A percentile compares a stretch with the other conserved stretches of the same genome.
These are phyloP conservation scores for Chaenocephalus aceratus DNA, from an alignment of 2,113 vertebrate genomes.

Conservation along the genomic window DNA sequence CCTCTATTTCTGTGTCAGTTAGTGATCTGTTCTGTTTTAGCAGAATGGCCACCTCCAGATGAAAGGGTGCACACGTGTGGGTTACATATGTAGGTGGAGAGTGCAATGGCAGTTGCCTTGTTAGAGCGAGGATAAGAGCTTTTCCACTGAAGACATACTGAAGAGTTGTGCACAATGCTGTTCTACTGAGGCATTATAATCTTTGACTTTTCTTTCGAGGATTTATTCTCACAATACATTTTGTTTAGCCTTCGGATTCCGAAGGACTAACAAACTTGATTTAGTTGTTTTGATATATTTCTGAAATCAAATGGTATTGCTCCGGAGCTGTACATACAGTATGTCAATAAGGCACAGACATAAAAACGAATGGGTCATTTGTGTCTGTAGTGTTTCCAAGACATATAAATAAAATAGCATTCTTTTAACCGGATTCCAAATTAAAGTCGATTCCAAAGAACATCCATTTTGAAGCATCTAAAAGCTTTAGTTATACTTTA, in stretches of 20 bases:
- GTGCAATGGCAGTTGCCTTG: not conserved
- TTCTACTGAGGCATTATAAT: not conserved
- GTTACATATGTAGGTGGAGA: slow-evolving; percentile 38
- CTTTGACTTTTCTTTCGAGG: not conserved
- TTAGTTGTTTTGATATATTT: too few relatives aligned
- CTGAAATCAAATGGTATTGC: too few relatives aligned
- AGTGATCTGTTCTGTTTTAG: slow-evolving; percentile 24
- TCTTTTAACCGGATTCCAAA: not conserved
- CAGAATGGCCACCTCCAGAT: slow-evolving; percentile 15
- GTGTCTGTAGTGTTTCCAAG: too few relatives aligned
- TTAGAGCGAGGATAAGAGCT: slow-evolving; percentile 15
- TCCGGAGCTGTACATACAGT: too few relatives aligned
- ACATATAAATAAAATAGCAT: not conserved
- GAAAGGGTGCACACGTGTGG: slow-evolving; percentile 22
- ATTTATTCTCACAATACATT: too few relatives aligned
- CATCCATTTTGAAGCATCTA: not conserved
- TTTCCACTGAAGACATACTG: slow-evolving; percentile 1
- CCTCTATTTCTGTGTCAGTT: not conserved
- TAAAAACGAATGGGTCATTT: too few relatives aligned
- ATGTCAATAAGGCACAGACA: too few relatives aligned
- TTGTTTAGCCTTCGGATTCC: not conserved
- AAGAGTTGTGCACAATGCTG: not conserved
- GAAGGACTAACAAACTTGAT: not conserved
- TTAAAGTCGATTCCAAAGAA: not conserved
- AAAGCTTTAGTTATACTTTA: not conserved